Percentiles rank a stretch among this genome's conserved stretches.
Conservation (phyloP, 2,113 vertebrate genomes). For the Festucalex cinctus region DNA sequence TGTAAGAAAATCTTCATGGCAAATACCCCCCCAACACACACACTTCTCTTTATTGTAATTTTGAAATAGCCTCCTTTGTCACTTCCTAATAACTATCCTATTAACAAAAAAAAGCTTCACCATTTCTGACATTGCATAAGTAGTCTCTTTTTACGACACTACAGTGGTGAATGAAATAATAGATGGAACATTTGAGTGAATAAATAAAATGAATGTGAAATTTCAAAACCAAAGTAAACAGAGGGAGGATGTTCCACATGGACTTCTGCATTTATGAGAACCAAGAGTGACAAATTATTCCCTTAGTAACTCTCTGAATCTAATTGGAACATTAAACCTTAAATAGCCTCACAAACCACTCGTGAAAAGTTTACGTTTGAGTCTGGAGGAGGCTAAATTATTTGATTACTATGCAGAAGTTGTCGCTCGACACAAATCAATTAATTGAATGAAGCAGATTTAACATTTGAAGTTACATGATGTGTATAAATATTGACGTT, state of each 20-base stretch:
- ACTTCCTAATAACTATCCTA: background rate
- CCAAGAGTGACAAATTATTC: background rate
- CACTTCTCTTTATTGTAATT: background rate
- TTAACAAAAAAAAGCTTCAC: constrained; percentile 21
- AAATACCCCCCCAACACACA: background rate
- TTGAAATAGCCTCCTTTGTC: background rate
- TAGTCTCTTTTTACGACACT: background rate
- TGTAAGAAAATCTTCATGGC: no score
- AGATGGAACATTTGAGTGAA: constrained; percentile 40
- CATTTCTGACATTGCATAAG: background rate
- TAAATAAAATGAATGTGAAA: constrained; percentile 20
- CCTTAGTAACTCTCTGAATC: background rate
- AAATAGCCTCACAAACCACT: background rate
- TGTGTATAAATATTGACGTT: background rate
- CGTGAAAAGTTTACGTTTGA: background rate
- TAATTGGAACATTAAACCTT: background rate
- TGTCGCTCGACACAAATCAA: background rate
- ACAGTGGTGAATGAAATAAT: constrained; percentile 36
- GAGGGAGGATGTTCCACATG: constrained; percentile 1
- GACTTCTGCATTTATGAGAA: constrained; percentile 16
- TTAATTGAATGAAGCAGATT: background rate
- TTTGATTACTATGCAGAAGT: background rate
- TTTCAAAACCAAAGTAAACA: constrained; percentile 6
- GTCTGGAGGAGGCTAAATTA: background rate
- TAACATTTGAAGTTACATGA: background rate